Evolutionary conservation across 2,113 vertebrate species (phyloP).

Genomic region (Rattus norvegicus): GRCr8 NC_086032.1:6407501-6408000

Average conservation of each 20-base stretch:
- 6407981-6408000: background rate
- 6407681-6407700: background rate
- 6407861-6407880: background rate
- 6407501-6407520: background rate
- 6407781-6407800: slow-evolving; percentile 25
- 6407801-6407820: background rate
- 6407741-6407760: slow-evolving; percentile 2
- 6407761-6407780: background rate
- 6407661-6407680: background rate
- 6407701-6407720: background rate
- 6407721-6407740: background rate
- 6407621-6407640: background rate
- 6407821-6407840: background rate
- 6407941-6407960: background rate
- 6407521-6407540: background rate
- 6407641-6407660: background rate
- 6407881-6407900: background rate
- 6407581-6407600: background rate
- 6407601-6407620: background rate
- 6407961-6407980: background rate
- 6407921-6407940: background rate
- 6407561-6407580: background rate
- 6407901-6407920: background rate
- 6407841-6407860: background rate
- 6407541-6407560: background rate